Percentiles rank a stretch among this genome's conserved stretches.
These are phyloP conservation scores for Drosophila pseudotalamancana DNA, from an alignment of 2,888 invertebrate genomes.

Conservation along the genomic window DNA sequence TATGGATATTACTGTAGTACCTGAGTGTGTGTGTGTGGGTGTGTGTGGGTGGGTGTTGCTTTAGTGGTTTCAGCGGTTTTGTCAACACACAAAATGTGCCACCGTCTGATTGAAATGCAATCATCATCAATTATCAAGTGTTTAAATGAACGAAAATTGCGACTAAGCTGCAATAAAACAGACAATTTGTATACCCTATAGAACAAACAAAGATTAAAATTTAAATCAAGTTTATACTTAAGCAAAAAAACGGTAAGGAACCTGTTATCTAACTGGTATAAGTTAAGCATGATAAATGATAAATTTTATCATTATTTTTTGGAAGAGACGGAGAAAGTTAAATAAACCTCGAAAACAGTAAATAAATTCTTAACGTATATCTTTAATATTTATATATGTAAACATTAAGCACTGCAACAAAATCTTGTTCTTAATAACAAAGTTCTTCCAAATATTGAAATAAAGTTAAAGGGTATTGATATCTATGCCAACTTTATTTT, in stretches of 20 bases:
- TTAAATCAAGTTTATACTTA: background rate
- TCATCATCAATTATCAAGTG: slow-evolving; percentile 62
- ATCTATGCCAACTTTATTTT: no score
- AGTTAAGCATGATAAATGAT: slow-evolving; percentile 1
- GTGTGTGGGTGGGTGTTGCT: background rate
- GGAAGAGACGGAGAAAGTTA: background rate
- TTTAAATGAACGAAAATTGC: slow-evolving; percentile 12
- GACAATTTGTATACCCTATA: background rate
- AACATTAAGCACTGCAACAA: no score
- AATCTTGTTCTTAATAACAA: no score
- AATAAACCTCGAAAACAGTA: background rate
- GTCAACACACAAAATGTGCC: background rate
- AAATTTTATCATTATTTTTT: slow-evolving; percentile 3
- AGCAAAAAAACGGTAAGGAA: background rate
- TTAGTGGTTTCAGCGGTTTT: slow-evolving; percentile 1
- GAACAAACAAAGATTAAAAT: background rate
- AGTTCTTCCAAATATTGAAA: no score
- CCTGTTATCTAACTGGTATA: background rate
- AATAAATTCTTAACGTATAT: no score
- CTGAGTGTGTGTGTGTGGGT: background rate
- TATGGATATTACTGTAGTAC: slow-evolving; percentile 8
- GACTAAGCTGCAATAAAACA: slow-evolving; percentile 4
- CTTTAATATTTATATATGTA: no score
- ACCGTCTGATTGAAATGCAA: slow-evolving; percentile 40
- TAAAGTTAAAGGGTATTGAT: no score